Percentiles rank a stretch among this genome's conserved stretches.
Conservation (phyloP, 2,888 invertebrate genomes). For the Steinernema carpocapsae region DNA sequence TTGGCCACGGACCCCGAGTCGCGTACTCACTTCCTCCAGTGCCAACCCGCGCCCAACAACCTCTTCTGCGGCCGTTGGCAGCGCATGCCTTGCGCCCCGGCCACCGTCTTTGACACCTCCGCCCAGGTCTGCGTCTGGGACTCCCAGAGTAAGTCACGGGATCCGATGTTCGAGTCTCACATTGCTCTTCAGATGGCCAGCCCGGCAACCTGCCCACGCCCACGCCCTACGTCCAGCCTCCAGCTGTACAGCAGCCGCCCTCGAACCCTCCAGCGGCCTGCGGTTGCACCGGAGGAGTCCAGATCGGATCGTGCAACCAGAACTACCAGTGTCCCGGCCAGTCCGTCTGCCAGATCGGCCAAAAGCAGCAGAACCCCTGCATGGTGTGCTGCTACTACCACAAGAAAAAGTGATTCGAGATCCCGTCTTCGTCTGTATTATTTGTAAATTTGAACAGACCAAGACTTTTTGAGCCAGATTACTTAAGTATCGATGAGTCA, state of each 20-base stretch:
- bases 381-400: constrained; percentile 68
- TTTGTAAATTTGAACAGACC: constrained; percentile 29
- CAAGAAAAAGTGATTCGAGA: constrained; percentile 50
- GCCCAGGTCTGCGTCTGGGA: constrained; percentile 64
- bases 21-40: constrained; percentile 48
- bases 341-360: constrained; percentile 67
- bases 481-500: constrained; percentile 25
- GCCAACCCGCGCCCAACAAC: constrained; percentile 67
- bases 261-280: constrained; percentile 54
- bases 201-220: constrained; percentile 53
- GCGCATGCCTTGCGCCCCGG: constrained; percentile 68
- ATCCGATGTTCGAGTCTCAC: too few relatives aligned
- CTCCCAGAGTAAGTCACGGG: constrained; percentile 44
- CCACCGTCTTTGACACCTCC: constrained; percentile 65
- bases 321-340: constrained; percentile 68
- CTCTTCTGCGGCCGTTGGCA: constrained; percentile 67
- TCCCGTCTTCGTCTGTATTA: constrained; percentile 1
- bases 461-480: neutral
- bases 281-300: constrained; percentile 66
- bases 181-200: constrained; percentile 32
- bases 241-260: constrained; percentile 23
- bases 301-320: constrained; percentile 66
- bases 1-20: constrained; percentile 64
- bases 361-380: constrained; percentile 59
- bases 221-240: constrained; percentile 55